phyloP scores from a whole-genome alignment of 1,140 invertebrate species.

The Drosophila paulistorum region DNA sequence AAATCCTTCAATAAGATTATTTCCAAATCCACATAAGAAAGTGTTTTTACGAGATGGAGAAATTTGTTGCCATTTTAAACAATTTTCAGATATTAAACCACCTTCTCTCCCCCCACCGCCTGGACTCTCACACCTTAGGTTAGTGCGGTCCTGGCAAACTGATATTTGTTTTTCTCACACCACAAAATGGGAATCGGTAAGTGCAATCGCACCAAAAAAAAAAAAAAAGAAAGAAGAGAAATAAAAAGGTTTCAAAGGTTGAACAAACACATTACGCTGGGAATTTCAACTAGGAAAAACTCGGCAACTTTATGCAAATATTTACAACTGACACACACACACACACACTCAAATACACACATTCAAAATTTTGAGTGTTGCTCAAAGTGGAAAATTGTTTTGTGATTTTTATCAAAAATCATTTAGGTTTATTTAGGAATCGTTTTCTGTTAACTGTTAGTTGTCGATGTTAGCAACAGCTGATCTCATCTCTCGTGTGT shows the following conservation, averaged over 20 bases:
- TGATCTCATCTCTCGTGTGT: constrained; percentile 6
- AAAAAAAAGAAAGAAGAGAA: neutral
- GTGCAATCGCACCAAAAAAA: constrained; percentile 44
- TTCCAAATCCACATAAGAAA: too few relatives aligned
- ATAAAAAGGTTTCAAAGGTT: constrained; percentile 46
- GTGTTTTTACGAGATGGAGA: too few relatives aligned
- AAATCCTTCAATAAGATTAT: too few relatives aligned
- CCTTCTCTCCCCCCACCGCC: constrained; percentile 10
- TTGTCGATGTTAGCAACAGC: neutral
- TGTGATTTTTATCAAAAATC: constrained; percentile 6
- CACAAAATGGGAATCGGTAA: constrained; percentile 35
- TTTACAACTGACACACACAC: constrained; percentile 35
- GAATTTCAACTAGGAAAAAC: constrained; percentile 25
- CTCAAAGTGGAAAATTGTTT: constrained; percentile 35
- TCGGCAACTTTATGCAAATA: constrained; percentile 60
- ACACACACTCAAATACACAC: neutral
- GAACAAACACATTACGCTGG: constrained; percentile 29
- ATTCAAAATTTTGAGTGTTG: constrained; percentile 20
- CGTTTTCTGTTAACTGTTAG: neutral
- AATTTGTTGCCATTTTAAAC: too few relatives aligned
- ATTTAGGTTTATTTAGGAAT: constrained; percentile 12
- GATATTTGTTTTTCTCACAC: constrained; percentile 76
- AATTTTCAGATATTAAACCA: neutral
- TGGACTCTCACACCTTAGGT: constrained; percentile 9
- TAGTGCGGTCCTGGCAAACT: constrained; percentile 11